Percentiles rank a stretch among this genome's conserved stretches.
Evolutionary conservation across 2,888 invertebrate genomes (phyloP).

Genomic region (Emmelina monodactyla): DNA sequence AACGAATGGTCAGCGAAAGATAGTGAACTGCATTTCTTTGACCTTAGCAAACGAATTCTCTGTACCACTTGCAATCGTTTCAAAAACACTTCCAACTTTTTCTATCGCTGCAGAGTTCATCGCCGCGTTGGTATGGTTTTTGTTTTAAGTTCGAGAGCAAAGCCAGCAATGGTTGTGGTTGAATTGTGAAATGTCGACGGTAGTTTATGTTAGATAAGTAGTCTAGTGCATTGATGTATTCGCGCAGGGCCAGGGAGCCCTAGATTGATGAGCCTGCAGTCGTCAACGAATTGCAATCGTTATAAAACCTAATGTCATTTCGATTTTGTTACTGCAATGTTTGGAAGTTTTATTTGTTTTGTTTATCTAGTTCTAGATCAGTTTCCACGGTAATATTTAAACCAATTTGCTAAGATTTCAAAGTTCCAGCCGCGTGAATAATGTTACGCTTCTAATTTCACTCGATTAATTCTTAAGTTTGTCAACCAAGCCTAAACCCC

Average conservation of each 20-base stretch:
- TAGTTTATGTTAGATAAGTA: not conserved
- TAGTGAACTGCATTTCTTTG: constrained; percentile 28
- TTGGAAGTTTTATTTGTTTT: not conserved
- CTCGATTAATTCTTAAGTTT: too few species aligned
- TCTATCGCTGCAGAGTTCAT: constrained; percentile 10
- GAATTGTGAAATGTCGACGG: not conserved
- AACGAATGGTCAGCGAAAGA: constrained; percentile 10
- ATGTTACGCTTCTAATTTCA: too few species aligned
- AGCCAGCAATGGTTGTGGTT: not conserved
- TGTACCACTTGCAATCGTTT: not conserved
- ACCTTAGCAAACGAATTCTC: constrained; percentile 22
- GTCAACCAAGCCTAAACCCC: too few species aligned
- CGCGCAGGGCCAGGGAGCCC: constrained; percentile 43
- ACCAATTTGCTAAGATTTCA: too few species aligned
- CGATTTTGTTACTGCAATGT: constrained; percentile 32
- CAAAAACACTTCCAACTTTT: not conserved
- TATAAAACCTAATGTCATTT: constrained; percentile 58
- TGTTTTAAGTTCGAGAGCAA: not conserved
- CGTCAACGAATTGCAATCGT: constrained; percentile 56
- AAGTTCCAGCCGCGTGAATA: too few species aligned
- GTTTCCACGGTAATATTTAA: too few species aligned
- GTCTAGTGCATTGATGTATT: constrained; percentile 40
- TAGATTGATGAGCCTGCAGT: constrained; percentile 50
- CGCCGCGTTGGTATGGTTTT: constrained; percentile 3
- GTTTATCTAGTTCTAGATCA: not conserved